Conservation (phyloP, 1,140 invertebrate genomes). For the Drosophila truncata region DNA sequence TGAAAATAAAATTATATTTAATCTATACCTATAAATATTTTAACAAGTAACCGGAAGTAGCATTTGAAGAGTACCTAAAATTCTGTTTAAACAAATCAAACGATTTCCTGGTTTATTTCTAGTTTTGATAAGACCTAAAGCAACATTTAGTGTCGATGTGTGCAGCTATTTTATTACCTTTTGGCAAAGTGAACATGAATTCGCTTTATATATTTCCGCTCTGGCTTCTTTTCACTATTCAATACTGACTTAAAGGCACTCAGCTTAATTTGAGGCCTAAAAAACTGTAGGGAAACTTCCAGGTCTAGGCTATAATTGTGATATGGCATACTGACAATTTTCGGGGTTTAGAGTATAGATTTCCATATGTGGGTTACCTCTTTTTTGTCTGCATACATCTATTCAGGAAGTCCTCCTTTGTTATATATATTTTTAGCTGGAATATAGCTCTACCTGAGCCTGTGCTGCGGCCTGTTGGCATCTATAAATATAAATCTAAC, state of each 20-base stretch:
- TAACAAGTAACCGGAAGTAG: too few relatives aligned
- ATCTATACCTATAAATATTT: neutral
- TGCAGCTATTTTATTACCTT: conserved; percentile 32
- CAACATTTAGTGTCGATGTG: conserved; percentile 16
- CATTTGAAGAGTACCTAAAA: conserved; percentile 5
- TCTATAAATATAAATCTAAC: conserved; percentile 80
- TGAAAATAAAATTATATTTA: neutral
- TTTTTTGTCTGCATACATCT: conserved; percentile 19
- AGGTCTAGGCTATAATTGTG: neutral
- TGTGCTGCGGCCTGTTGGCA: conserved; percentile 52
- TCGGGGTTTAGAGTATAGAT: conserved; percentile 4
- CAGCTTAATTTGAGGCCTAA: neutral
- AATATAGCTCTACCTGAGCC: conserved; percentile 42
- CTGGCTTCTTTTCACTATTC: conserved; percentile 4
- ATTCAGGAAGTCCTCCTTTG: conserved; percentile 21
- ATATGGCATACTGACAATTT: neutral
- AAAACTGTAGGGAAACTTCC: neutral
- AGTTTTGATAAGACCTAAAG: conserved; percentile 24
- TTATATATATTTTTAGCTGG: conserved; percentile 42
- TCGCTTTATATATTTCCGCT: conserved; percentile 2
- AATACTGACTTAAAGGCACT: conserved; percentile 8
- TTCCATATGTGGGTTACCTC: conserved; percentile 29
- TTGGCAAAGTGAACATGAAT: conserved; percentile 12
- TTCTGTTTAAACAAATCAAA: neutral
- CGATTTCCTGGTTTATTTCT: conserved; percentile 1